Evolutionary conservation across 2,888 invertebrate species (phyloP), one percentile per base, ranked within the genome.

Genomic region (Stenodema calcarata): DNA sequence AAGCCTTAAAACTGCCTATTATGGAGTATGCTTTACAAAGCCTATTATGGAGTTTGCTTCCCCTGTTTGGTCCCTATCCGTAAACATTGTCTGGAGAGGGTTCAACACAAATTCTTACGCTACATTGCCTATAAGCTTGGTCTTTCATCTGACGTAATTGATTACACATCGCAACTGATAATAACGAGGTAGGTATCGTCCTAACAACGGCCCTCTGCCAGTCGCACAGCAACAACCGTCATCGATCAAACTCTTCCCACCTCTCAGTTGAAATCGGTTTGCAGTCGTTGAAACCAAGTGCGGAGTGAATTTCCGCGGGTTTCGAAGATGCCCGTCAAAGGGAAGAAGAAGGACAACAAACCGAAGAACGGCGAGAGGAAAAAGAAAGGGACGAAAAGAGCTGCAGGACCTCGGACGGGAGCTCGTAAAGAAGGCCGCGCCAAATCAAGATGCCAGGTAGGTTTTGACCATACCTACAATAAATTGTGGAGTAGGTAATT

Each of bases 281-380:
- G 18, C 30, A 30, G 27, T 73, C 4, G 73, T 73, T 41, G 23
- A 41, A 9, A n/a, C n/a, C 4, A 41, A 6, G 1, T 27, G 23
- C 18, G 4, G 18, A 78, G 78, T 18, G 27, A 16, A 80, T 14
- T 42, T 62, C 18, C 23, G 35, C 14, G 28, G 80, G 41, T 35
- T 28, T n/a, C 41, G 27, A 62, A 18, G 16, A 87, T 87, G 87
- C 80, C 87, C n/a, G 91, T 91, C 23, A 92, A 92, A 79, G 89
- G 89, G 14, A 91, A 91, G 70, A 91, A 91, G 80, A 91, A 91
- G 42, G 90, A 91, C 86, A 69, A 41, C 4, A 89, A 89, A 1
- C 89, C 88, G 88, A 92, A 92, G 89, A 94, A 93, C 89, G 92
- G 93, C 18, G 93, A 93, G 41, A 88, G 86, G 50, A 88, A 88